Conservation (phyloP, 2,113 vertebrate genomes). For the Corythornis madagascariensis region DNA sequence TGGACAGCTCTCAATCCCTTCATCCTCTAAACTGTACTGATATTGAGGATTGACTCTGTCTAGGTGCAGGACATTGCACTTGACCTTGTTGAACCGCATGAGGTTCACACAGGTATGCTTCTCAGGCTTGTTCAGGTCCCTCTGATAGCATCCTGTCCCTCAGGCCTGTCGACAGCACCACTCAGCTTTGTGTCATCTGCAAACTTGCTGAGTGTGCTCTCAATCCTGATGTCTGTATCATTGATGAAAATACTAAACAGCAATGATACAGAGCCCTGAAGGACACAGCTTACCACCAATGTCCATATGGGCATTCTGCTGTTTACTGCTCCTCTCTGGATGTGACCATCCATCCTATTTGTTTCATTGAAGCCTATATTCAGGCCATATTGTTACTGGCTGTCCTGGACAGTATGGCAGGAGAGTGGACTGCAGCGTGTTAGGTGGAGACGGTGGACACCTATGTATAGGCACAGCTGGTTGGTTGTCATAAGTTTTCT, state of each 20-base stretch:
- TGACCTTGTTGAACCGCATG: background rate
- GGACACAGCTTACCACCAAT: background rate
- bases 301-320: background rate
- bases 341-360: background rate
- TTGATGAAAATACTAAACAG: background rate
- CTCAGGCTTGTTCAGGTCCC: background rate
- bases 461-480: background rate
- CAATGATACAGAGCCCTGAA: background rate
- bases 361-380: background rate
- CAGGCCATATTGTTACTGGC: fast-evolving
- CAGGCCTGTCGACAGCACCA: fast-evolving
- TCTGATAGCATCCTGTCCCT: background rate
- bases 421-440: background rate
- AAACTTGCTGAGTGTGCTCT: background rate
- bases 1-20: background rate
- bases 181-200: background rate
- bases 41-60: fast-evolving
- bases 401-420: background rate
- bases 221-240: fast-evolving
- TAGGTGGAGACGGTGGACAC: background rate
- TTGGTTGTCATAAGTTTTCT: background rate
- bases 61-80: background rate
- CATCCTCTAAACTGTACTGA: background rate
- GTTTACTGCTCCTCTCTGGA: background rate
- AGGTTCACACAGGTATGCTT: background rate